These are phyloP conservation scores for Zaprionus obscuricornis DNA, from an alignment of 2,888 invertebrate genomes.

Conservation along the genomic window DNA sequence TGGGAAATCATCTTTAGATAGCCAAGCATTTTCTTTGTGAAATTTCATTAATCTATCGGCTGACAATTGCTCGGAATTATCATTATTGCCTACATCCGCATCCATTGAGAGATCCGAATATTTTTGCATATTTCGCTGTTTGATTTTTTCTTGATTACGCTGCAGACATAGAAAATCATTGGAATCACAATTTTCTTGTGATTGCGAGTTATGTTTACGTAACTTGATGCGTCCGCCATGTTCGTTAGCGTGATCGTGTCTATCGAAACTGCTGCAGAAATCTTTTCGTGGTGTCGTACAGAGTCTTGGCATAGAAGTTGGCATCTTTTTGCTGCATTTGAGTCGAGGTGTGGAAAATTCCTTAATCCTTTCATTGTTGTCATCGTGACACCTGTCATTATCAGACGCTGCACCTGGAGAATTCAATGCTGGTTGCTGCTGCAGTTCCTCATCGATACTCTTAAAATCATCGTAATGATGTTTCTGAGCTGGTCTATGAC, in stretches of 20 bases:
- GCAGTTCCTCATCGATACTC: conserved; percentile 20
- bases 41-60: conserved; percentile 17
- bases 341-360: conserved; percentile 29
- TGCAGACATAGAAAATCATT: conserved; percentile 49
- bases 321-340: conserved; percentile 33
- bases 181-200: conserved; percentile 39
- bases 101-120: not conserved
- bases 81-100: conserved; percentile 1
- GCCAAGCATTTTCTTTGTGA: conserved; percentile 24
- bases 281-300: conserved; percentile 13
- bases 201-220: conserved; percentile 3
- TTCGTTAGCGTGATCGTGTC: conserved; percentile 4
- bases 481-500: conserved; percentile 30
- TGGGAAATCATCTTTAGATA: conserved; percentile 1
- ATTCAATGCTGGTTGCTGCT: conserved; percentile 3
- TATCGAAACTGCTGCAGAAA: too few relatives aligned
- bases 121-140: conserved; percentile 14
- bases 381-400: conserved; percentile 43
- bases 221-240: conserved; percentile 8
- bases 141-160: conserved; percentile 19
- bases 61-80: conserved; percentile 25
- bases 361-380: conserved; percentile 42
- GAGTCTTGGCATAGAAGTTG: conserved; percentile 18
- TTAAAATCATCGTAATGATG: conserved; percentile 24
- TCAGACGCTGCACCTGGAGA: conserved; percentile 3